These are phyloP conservation scores for Lanius ludovicianus DNA, from an alignment of 2,113 vertebrate genomes.

Conservation along the genomic window DNA sequence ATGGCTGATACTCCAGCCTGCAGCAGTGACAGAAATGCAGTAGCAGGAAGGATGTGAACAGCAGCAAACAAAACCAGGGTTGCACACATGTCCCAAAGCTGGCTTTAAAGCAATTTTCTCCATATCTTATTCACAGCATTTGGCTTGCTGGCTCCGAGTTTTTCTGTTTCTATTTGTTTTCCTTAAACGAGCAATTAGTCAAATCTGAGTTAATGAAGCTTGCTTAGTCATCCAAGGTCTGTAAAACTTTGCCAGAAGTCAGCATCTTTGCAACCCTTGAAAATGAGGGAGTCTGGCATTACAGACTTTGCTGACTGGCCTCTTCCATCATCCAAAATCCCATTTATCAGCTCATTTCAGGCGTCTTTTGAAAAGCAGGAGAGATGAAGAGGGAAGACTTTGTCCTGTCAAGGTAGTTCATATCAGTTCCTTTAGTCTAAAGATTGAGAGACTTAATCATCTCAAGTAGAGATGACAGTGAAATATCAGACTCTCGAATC, in stretches of 20 bases:
- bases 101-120: background rate
- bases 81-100: background rate
- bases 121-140: background rate
- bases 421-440: constrained; percentile 10
- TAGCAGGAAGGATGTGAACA: background rate
- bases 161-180: constrained; percentile 52
- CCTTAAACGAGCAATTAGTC: constrained; percentile 43
- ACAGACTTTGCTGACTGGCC: constrained; percentile 14
- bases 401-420: constrained; percentile 34
- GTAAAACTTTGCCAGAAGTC: constrained; percentile 41
- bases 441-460: constrained; percentile 17
- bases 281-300: background rate
- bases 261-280: constrained; percentile 33
- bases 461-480: constrained; percentile 32
- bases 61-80: background rate
- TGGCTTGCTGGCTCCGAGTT: background rate
- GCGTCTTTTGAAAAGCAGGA: background rate
- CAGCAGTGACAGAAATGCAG: background rate
- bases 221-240: constrained; percentile 49
- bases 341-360: constrained; percentile 50
- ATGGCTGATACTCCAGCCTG: background rate
- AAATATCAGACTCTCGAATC: background rate
- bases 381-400: constrained; percentile 43
- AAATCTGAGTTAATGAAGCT: constrained; percentile 54
- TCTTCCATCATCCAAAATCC: constrained; percentile 15